Conservation (phyloP, 35 echinoderm and acorn worm genomes). For the Anneissia japonica region DNA sequence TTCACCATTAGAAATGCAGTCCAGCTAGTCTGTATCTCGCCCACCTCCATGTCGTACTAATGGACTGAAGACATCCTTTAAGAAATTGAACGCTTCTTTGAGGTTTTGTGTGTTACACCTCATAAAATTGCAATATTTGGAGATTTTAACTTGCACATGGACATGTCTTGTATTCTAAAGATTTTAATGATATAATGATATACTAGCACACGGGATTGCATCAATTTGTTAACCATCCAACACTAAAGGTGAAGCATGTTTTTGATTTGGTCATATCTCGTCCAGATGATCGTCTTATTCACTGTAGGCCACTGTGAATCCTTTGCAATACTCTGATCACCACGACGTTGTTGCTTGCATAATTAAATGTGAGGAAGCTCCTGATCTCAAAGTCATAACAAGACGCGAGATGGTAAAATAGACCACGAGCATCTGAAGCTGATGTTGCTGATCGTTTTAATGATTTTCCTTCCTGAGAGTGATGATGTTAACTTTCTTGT, state of each 20-base stretch:
- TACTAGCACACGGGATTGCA: neutral
- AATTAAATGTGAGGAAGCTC: neutral
- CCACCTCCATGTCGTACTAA: conserved; percentile 19
- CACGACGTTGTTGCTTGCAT: neutral
- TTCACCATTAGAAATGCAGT: neutral
- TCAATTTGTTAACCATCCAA: neutral
- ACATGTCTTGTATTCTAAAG: neutral
- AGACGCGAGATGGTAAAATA: neutral
- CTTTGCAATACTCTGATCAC: neutral
- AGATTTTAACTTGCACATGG: conserved; percentile 31
- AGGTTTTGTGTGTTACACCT: neutral
- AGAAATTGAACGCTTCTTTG: conserved; percentile 21
- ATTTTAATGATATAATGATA: neutral
- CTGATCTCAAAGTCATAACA: neutral
- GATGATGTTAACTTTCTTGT: neutral
- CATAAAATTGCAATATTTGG: conserved; percentile 22
- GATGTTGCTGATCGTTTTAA: neutral
- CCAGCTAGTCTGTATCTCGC: conserved; percentile 20
- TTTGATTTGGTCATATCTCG: conserved; percentile 1
- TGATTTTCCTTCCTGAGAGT: neutral
- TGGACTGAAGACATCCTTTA: neutral
- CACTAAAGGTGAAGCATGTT: neutral
- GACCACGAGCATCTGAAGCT: neutral
- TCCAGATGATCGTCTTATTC: conserved; percentile 10
- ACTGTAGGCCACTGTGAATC: neutral